Evolutionary conservation across 2,113 vertebrate genomes (phyloP).

Genomic region (Sceloporus undulatus): DNA sequence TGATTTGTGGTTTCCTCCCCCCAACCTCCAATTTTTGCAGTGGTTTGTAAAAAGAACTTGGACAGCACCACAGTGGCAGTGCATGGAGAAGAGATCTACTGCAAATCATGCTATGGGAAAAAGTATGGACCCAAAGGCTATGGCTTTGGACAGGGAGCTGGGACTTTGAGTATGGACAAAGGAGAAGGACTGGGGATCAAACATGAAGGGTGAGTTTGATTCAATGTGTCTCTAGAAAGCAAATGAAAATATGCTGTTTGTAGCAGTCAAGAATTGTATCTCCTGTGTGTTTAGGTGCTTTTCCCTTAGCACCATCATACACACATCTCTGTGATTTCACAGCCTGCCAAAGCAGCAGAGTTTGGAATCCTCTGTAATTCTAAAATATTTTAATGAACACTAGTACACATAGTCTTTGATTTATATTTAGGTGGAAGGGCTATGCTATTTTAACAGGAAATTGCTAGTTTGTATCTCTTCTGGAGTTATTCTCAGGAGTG

Average conservation of each 20-base stretch:
- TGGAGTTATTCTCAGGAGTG: not conserved
- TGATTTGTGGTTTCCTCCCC: not conserved
- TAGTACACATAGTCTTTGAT: not conserved
- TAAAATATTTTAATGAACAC: not conserved
- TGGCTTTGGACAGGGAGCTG: constrained; percentile 91
- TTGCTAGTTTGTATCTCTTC: not conserved
- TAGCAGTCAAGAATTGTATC: not conserved
- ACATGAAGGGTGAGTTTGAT: constrained; percentile 83
- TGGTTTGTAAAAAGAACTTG: constrained; percentile 92
- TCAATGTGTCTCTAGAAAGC: not conserved
- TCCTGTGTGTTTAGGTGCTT: not conserved
- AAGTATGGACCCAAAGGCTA: constrained; percentile 97
- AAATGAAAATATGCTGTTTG: not conserved
- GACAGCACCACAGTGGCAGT: constrained; percentile 94
- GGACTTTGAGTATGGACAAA: constrained; percentile 91
- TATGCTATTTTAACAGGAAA: not conserved
- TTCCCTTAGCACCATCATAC: not conserved
- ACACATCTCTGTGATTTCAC: not conserved
- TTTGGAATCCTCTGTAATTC: not conserved
- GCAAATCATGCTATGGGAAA: constrained; percentile 93
- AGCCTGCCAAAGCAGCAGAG: not conserved
- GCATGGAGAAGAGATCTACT: constrained; percentile 93
- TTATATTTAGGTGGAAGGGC: not conserved
- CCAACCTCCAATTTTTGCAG: constrained; percentile 69
- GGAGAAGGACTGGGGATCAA: constrained; percentile 91